Evolutionary conservation across 2,113 vertebrate species (phyloP).

Genomic region (Meriones unguiculatus): DNA sequence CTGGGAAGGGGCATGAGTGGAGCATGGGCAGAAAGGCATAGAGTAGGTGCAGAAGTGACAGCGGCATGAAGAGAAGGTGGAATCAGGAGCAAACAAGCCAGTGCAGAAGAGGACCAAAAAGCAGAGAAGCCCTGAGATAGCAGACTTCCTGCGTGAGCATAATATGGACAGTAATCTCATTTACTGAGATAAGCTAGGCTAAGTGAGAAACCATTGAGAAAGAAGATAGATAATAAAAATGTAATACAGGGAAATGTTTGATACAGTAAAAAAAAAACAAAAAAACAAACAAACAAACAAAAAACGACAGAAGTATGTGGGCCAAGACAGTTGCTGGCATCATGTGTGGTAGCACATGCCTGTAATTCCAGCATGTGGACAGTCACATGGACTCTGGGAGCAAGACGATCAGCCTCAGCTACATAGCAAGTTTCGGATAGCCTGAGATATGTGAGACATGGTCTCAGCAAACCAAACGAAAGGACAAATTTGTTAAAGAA

Average conservation of each 20-base stretch:
- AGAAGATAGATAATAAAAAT: neutral
- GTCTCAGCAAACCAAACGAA: neutral
- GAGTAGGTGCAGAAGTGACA: neutral
- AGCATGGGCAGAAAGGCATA: accelerated
- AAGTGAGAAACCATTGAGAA: neutral
- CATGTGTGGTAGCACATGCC: neutral
- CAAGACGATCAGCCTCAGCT: neutral
- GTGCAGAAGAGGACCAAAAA: too few relatives aligned
- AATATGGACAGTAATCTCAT: neutral
- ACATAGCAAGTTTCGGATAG: neutral
- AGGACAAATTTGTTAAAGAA: neutral
- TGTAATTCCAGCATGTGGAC: neutral
- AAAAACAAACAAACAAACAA: neutral
- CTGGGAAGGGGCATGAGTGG: too few relatives aligned
- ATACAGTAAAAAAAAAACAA: neutral
- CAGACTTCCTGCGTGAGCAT: neutral
- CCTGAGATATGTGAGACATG: neutral
- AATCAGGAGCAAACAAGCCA: neutral
- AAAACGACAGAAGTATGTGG: neutral
- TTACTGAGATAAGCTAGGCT: neutral
- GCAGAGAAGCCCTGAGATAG: neutral
- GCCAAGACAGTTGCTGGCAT: accelerated
- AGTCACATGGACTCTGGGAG: neutral
- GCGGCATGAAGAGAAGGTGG: accelerated
- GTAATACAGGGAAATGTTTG: neutral